Base-by-base conservation (phyloP, 2,797 vertebrate species). In the Anisognathus igniventris region DNA sequence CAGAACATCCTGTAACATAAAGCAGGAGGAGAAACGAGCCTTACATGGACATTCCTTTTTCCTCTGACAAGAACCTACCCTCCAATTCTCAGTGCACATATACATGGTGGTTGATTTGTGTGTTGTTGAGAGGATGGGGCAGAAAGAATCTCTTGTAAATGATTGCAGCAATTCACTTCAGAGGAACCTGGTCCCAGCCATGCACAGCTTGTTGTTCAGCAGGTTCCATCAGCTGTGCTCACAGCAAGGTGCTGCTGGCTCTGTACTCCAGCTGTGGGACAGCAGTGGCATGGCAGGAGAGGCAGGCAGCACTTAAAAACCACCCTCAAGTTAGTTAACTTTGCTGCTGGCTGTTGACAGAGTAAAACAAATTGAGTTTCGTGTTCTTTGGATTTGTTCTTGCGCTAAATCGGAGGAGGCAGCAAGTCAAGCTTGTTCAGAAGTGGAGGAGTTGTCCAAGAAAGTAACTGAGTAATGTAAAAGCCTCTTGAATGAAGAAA, bases 41-140 rank as follows among this genome's bases (percentile, higher is more conserved):
- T 94, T 97, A 97, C 91, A 96, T 96, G 96, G 96, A 21, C 91
- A 91, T 68, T 91, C n/a, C 81, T 86, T 65, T 95, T 65, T 85
- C 56, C 56, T 75, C 68, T 40, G 79, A 61, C 53, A 66, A 53
- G 64, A 89, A 87, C 73, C 74, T 72, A 23, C 60, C 65, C 48
- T 92, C 60, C 20, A 39, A 0, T 70, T 67, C 71, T 40, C 48
- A 13, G 81, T 39, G 42, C 40, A 79, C 17, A 61, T 89, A 60
- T 51, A 8, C 3, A 4, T 10, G 16, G 14, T 15, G 23, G 48
- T 40, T 30, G 30, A 30, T 57, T 50, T 44, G n/a, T 74, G 2
- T 73, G 66, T 88, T 67, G 48, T 75, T 88, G 74, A 74, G 84
- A 82, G 47, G 30, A 11, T 0, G 2, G 42, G 48, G 51, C 72